These are phyloP conservation scores for Acleris laterana DNA, from an alignment of 2,888 invertebrate species.

Conservation along the genomic window DNA sequence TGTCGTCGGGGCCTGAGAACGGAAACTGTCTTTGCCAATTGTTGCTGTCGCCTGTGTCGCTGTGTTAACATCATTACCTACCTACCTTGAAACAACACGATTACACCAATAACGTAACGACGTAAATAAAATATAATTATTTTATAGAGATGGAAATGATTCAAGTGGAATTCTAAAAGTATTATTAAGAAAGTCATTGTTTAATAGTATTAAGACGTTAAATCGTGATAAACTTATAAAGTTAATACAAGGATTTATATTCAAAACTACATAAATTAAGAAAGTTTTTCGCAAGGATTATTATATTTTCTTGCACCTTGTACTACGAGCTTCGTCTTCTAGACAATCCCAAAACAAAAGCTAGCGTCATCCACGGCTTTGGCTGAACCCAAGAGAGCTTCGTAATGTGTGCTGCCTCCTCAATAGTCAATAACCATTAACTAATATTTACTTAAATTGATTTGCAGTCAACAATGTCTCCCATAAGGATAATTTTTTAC, in stretches of 20 bases:
- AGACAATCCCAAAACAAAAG: neutral
- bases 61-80: conserved; percentile 3
- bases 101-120: conserved; percentile 58
- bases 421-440: neutral
- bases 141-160: conserved; percentile 59
- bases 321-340: conserved; percentile 36
- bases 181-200: conserved; percentile 72
- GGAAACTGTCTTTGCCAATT: too few relatives aligned
- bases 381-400: conserved; percentile 2
- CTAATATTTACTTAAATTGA: neutral
- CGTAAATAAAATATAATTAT: conserved; percentile 55
- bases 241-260: conserved; percentile 65
- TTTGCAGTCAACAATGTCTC: neutral
- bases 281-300: conserved; percentile 49
- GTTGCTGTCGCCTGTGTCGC: too few relatives aligned
- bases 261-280: conserved; percentile 42
- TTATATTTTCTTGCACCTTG: conserved; percentile 53
- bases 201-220: conserved; percentile 72
- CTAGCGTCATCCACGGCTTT: neutral
- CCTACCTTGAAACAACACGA: conserved; percentile 27
- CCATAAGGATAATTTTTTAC: neutral
- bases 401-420: neutral
- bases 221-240: conserved; percentile 73
- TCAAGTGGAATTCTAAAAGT: conserved; percentile 69
- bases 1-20: too few relatives aligned